Conservation (phyloP, 92 coral and sea anemone species). For the Epizoanthus stellaris region DNA sequence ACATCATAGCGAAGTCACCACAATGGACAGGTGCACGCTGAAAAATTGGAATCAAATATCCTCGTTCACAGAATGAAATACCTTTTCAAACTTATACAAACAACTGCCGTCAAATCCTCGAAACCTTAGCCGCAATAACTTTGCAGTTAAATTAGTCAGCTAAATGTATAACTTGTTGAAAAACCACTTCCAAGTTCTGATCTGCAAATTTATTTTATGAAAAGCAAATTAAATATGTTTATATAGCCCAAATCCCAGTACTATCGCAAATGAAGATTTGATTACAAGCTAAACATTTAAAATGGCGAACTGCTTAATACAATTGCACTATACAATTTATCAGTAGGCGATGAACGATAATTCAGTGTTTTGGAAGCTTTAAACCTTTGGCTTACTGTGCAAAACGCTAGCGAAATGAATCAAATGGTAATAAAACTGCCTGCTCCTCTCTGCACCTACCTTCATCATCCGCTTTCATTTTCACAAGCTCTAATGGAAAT, state of each 20-base stretch:
- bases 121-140: background rate
- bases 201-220: background rate
- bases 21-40: background rate
- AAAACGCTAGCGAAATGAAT: too few relatives aligned
- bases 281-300: background rate
- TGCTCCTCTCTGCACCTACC: background rate
- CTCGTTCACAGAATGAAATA: background rate
- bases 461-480: conserved; percentile 25
- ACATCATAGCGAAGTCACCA: background rate
- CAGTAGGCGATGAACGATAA: too few relatives aligned
- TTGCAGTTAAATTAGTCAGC: too few relatives aligned
- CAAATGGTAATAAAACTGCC: too few relatives aligned
- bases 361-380: too few relatives aligned
- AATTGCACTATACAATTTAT: background rate
- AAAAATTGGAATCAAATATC: background rate
- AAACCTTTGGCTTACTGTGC: too few relatives aligned
- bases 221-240: background rate
- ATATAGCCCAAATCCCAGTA: background rate
- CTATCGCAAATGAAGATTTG: conserved; percentile 9
- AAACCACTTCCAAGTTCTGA: background rate
- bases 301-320: conserved; percentile 1
- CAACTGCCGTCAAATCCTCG: background rate
- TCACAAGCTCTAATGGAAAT: conserved; percentile 21
- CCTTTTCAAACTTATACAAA: background rate
- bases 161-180: background rate